A percentile compares a stretch with the other conserved stretches of the same genome.
phyloP scores from a whole-genome alignment of 2,113 vertebrate genomes.

The Cisticola juncidis region DNA sequence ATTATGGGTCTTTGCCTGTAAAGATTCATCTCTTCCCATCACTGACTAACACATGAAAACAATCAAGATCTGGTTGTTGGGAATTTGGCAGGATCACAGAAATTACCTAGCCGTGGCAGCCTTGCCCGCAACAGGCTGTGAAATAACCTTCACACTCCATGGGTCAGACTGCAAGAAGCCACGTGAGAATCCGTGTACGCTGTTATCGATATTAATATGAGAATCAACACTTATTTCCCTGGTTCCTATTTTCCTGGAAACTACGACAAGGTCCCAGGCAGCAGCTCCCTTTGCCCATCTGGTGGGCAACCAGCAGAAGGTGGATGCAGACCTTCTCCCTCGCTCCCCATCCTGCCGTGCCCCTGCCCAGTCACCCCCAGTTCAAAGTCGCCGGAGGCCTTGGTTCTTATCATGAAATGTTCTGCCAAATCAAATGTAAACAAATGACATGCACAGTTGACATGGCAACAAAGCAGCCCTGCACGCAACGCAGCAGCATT shows the following conservation, averaged over 20 bases:
- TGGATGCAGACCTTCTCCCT: neutral
- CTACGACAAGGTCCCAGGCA: rapidly evolving
- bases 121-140: neutral
- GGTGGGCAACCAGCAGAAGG: neutral
- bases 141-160: neutral
- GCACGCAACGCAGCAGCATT: conserved; percentile 42
- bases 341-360: rapidly evolving
- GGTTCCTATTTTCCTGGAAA: neutral
- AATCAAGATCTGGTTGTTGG: neutral
- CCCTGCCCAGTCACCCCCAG: neutral
- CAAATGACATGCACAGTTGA: conserved; percentile 75
- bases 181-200: neutral
- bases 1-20: neutral
- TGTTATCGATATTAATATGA: neutral
- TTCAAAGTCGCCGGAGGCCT: conserved; percentile 67
- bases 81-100: neutral
- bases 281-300: neutral
- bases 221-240: neutral
- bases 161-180: neutral
- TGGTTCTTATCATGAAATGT: conserved; percentile 70
- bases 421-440: conserved; percentile 73
- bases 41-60: neutral
- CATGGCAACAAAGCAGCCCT: conserved; percentile 70
- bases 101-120: neutral
- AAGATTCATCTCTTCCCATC: conserved; percentile 1